Evolutionary conservation across 2,888 invertebrate species (phyloP), one percentile per base, ranked within the genome.

Genomic region (Leptinotarsa haldemani): DNA sequence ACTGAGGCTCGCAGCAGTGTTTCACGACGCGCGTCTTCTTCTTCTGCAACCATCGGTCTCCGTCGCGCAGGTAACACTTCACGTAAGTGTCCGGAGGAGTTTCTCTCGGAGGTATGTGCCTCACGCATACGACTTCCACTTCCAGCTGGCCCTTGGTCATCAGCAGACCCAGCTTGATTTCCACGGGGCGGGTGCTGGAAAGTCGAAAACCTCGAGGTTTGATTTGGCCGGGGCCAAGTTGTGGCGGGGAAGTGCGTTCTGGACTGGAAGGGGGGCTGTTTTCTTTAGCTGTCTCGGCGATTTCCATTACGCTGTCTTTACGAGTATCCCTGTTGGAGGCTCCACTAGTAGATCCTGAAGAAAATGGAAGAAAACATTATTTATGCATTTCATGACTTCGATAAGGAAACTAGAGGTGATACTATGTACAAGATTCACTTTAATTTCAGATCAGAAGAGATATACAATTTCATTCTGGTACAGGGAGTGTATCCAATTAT

Each of bases 131-230:
- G 46, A 95, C 91, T 25, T 68, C 97, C 30, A 97, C 94, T 87
- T 97, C 97, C 75, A 97, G 91, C 82, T 95, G 95, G 82, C 97
- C 97, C 88, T 97, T 97, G 84, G 95, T 93, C 90, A 97, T 94
- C 83, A 94, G 91, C 82, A 97, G 92, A 75, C 95, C 95, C 86
- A 97, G 90, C 86, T 95, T 95, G 80, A 97, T 91, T 88, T 96
- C 95, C 4, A 96, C 95, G 76, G 92, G 90, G 81, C 92, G 92
- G 73, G 92, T 91, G 78, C 88, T 90, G 83, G 92, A 91, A 81
- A 93, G 88, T 80, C 92, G 91, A 63, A 78, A 79, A 22, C 79
- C 94, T 80, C 93, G 91, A 68, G 95, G 95, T 86, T 93, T 93
- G 85, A 95, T 90, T 88, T 95, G 95, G 22, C 94, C 95, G 4